Conservation (phyloP, 2,797 vertebrate genomes). For the Malurus splendens region DNA sequence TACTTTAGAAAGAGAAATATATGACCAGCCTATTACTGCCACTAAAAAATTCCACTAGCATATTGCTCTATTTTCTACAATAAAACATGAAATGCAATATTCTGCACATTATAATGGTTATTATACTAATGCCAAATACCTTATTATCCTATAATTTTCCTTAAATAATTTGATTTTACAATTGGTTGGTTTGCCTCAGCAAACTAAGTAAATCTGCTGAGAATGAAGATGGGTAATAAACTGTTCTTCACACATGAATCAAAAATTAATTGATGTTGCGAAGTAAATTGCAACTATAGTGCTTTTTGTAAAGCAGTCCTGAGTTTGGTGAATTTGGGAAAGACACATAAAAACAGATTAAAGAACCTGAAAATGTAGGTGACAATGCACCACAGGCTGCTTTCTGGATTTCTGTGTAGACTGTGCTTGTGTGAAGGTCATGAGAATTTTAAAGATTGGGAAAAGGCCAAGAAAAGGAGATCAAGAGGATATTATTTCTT, state of each 20-base stretch:
- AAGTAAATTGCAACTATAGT: background rate
- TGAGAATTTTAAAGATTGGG: background rate
- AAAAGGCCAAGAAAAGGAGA: background rate
- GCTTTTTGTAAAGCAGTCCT: background rate
- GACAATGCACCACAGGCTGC: background rate
- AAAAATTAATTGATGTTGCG: background rate
- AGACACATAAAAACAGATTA: background rate
- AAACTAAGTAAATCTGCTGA: background rate
- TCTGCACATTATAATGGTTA: background rate
- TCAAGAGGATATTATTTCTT: background rate
- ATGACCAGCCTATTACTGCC: background rate
- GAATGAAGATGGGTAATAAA: slow-evolving; percentile 13
- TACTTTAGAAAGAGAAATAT: background rate
- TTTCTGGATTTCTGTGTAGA: background rate
- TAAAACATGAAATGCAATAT: background rate
- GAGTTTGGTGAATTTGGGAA: background rate
- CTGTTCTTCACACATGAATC: background rate
- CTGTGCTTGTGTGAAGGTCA: background rate
- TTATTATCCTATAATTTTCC: slow-evolving; percentile 22
- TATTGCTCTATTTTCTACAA: background rate
- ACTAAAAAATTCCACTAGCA: background rate
- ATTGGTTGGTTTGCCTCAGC: background rate
- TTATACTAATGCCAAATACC: background rate
- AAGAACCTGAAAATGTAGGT: background rate
- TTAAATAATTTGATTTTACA: slow-evolving; percentile 50